Conservation (phyloP, 2,797 vertebrate genomes). For the Galago senegalensis region DNA sequence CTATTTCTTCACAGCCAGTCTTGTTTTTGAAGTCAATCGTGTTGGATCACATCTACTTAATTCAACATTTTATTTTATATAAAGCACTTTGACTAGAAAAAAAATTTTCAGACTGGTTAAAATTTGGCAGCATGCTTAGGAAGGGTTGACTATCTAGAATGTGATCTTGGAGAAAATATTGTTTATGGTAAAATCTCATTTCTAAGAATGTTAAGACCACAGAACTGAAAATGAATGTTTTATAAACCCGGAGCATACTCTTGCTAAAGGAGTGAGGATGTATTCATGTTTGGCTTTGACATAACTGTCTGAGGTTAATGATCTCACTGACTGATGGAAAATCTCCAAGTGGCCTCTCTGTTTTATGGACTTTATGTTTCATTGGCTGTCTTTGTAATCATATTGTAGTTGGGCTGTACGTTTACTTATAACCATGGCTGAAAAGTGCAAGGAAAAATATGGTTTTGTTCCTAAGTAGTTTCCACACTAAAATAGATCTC, state of each 20-base stretch:
- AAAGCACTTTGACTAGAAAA: not conserved
- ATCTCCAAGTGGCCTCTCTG: not conserved
- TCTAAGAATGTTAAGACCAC: not conserved
- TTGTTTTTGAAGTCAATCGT: not conserved
- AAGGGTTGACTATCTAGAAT: not conserved
- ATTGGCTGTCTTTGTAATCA: not conserved
- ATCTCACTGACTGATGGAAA: not conserved
- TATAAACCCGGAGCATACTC: not conserved
- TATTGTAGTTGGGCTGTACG: not conserved
- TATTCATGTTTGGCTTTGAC: not conserved
- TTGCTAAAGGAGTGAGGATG: not conserved
- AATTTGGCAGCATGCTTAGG: not conserved
- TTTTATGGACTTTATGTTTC: not conserved
- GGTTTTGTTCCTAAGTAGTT: not conserved
- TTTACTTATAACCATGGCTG: not conserved
- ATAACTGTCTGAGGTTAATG: constrained; percentile 15
- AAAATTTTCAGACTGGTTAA: not conserved
- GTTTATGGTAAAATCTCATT: not conserved
- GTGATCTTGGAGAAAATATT: not conserved
- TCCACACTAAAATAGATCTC: not conserved
- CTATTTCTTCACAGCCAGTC: not conserved
- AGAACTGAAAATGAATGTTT: constrained; percentile 23
- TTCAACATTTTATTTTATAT: constrained; percentile 45
- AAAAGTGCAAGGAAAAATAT: not conserved
- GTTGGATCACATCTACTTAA: constrained; percentile 2